Evolutionary conservation across 2,888 invertebrate genomes (phyloP).

Genomic region (Adineta ricciae): DNA sequence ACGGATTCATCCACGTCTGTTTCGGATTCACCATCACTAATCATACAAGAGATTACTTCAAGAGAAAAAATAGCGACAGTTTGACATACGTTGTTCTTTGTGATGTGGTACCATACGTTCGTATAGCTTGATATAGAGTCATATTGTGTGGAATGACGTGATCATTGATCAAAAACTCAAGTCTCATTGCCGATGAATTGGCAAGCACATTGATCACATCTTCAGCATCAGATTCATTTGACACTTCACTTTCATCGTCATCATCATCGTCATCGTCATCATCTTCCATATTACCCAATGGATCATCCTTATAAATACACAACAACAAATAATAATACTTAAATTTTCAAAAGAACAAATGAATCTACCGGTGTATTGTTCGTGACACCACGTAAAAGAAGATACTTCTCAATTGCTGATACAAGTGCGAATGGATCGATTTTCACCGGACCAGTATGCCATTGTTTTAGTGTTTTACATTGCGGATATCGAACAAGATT

Average conservation of each 20-base stretch:
- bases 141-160: constrained; percentile 88
- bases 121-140: constrained; percentile 96
- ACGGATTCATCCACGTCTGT: background rate
- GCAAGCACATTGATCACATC: constrained; percentile 15
- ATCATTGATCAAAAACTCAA: constrained; percentile 90
- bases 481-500: constrained; percentile 86
- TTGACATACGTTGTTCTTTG: constrained; percentile 64
- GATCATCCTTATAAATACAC: background rate
- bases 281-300: background rate
- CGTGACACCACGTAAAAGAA: constrained; percentile 69
- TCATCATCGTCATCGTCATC: background rate
- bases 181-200: constrained; percentile 52
- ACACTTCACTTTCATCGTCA: constrained; percentile 18
- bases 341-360: background rate
- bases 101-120: constrained; percentile 61
- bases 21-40: background rate
- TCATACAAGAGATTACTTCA: background rate
- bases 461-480: constrained; percentile 83
- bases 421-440: constrained; percentile 95
- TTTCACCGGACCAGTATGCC: constrained; percentile 96
- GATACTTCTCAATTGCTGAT: constrained; percentile 88
- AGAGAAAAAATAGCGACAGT: constrained; percentile 51
- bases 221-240: constrained; percentile 7
- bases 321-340: background rate
- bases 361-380: background rate